Evolutionary conservation across 2,113 vertebrate species (phyloP).

Genomic region (Equus przewalskii): DNA sequence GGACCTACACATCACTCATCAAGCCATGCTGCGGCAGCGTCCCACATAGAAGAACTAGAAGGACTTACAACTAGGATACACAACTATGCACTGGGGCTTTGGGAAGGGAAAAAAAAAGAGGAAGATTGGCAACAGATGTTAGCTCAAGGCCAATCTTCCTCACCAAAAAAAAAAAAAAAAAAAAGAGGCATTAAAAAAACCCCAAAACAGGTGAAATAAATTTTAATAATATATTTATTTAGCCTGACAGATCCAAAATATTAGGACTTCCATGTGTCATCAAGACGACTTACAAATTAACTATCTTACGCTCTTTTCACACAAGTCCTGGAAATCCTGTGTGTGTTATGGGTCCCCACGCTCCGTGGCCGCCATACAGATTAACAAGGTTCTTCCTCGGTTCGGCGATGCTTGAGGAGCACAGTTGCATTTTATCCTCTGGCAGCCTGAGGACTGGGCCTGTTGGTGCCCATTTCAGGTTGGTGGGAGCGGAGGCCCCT

Average conservation of each 20-base stretch:
- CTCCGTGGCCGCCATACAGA: neutral
- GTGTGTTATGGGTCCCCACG: neutral
- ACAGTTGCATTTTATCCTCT: rapidly evolving
- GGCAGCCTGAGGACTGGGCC: neutral
- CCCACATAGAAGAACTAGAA: too few relatives aligned
- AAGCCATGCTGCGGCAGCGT: too few relatives aligned
- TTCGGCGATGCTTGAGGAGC: rapidly evolving
- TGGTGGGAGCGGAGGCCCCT: neutral
- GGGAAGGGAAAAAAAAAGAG: too few relatives aligned
- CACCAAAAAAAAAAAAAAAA: too few relatives aligned
- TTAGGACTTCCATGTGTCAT: neutral
- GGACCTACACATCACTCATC: too few relatives aligned
- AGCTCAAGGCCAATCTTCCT: too few relatives aligned
- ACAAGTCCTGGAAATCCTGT: rapidly evolving
- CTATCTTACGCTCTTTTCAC: neutral
- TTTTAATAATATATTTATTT: neutral
- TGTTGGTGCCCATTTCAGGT: rapidly evolving
- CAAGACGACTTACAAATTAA: neutral
- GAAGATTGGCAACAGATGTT: too few relatives aligned
- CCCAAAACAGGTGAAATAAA: neutral
- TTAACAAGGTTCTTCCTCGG: rapidly evolving
- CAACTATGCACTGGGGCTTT: too few relatives aligned
- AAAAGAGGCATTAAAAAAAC: neutral
- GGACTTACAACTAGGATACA: too few relatives aligned
- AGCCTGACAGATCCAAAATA: neutral